Evolutionary conservation across 2,888 invertebrate species (phyloP).

Genomic region (Molanna angustata): DNA sequence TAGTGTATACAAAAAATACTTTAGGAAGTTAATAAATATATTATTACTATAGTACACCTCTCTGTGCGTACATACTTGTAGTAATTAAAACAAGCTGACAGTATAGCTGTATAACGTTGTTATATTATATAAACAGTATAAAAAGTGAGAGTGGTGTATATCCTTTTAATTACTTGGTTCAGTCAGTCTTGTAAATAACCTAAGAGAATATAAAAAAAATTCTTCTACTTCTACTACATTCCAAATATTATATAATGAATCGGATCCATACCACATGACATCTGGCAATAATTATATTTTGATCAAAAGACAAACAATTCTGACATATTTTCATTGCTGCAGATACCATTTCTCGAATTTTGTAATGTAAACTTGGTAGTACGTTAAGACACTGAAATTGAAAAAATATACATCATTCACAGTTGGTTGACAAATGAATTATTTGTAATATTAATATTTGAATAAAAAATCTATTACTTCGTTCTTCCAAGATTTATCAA

Average conservation of each 20-base stretch:
- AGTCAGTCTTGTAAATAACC: too few species aligned
- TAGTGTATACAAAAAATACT: too few species aligned
- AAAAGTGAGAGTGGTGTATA: too few species aligned
- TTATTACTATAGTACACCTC: too few species aligned
- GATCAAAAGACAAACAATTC: constrained; percentile 24
- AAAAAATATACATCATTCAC: constrained; percentile 2
- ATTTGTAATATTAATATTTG: not conserved
- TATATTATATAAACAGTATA: too few species aligned
- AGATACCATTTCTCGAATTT: constrained; percentile 23
- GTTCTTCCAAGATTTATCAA: constrained; percentile 18
- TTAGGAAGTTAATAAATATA: too few species aligned
- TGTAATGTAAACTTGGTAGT: constrained; percentile 17
- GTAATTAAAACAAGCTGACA: too few species aligned
- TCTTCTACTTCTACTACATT: too few species aligned
- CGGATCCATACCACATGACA: constrained; percentile 27
- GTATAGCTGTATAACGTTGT: too few species aligned
- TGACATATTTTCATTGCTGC: constrained; percentile 30
- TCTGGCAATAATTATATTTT: constrained; percentile 26
- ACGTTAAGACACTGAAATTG: constrained; percentile 17
- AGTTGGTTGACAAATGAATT: not conserved
- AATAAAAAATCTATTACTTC: constrained; percentile 20
- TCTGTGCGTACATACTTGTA: too few species aligned
- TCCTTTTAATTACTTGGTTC: too few species aligned
- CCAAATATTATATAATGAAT: not conserved
- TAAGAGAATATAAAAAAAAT: too few species aligned